These are phyloP conservation scores for Varanus salvator DNA, from an alignment of 2,113 vertebrate genomes.

Conservation along the genomic window DNA sequence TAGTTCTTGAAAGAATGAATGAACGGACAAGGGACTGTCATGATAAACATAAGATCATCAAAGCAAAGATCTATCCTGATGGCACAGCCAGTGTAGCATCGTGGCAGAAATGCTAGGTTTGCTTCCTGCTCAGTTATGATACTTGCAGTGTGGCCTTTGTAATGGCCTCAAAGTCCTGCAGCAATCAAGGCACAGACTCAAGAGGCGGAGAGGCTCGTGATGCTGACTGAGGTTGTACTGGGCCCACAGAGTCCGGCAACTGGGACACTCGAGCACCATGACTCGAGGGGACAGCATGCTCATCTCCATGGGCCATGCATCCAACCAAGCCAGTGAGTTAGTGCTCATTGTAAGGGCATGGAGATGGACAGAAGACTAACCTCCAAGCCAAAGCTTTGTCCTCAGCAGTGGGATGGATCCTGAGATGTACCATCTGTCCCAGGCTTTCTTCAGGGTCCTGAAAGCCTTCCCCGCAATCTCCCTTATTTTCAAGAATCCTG, in stretches of 20 bases:
- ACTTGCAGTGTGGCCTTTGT: background rate
- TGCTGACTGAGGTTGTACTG: background rate
- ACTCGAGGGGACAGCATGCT: background rate
- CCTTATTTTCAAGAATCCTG: background rate
- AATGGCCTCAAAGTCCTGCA: background rate
- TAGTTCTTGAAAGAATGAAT: background rate
- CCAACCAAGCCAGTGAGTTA: background rate
- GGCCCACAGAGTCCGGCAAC: background rate
- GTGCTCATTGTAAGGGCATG: background rate
- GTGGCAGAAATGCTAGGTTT: background rate
- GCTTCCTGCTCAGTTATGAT: background rate
- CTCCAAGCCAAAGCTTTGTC: background rate
- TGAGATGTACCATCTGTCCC: too few relatives aligned
- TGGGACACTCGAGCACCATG: background rate
- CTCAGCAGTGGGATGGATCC: background rate
- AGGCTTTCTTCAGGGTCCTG: background rate
- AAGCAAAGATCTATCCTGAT: background rate
- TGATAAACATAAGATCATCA: background rate
- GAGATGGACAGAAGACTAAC: background rate
- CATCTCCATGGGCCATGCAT: background rate
- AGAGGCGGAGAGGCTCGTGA: background rate
- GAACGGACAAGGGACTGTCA: background rate
- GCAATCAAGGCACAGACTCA: background rate
- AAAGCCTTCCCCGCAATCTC: background rate
- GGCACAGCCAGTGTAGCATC: background rate